Base-by-base conservation (phyloP, 2,797 vertebrate species). In the Coracias cyanogaster region DNA sequence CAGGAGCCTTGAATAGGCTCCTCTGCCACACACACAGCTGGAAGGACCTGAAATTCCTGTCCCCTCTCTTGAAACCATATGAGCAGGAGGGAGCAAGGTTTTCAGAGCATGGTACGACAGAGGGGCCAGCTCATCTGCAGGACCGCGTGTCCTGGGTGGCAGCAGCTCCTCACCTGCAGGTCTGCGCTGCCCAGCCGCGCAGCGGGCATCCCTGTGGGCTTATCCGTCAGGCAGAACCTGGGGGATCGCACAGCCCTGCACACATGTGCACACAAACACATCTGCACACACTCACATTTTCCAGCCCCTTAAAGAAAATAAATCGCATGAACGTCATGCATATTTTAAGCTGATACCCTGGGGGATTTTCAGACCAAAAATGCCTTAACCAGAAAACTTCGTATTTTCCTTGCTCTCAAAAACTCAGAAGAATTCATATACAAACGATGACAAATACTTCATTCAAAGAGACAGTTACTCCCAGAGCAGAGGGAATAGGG, bases 371-470 rank as follows among this genome's bases (percentile, higher is more conserved):
- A 92, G 73, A 89, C 90, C 86, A 93, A 93, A 95, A 97, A 94
- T 84, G 94, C 90, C 85, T 96, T 82, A 93, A 94, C 88, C 94
- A 95, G 92, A 96, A 94, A 73, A 73, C 91, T 93, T 74, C 77
- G 72, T 90, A 78, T 94, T 95, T 93, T 93, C 79, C 84, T 91
- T 94, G 66, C 88, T 95, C 93, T 93, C 74, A 94, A 88, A 86
- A 92, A 85, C 90, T 91, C 83, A 84, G 91, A 93, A 92, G 89
- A 92, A 96, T 96, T 93, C 78, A 85, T 92, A 94, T 26, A 92
- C 89, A 95, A 94, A 87, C 9, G 78, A 93, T 92, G 96, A 96
- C 92, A 94, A 97, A 96, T 94, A 82, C 91, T 95, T 95, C 96
- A 96, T 95, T 95, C 93, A 95, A 93, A 93, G 92, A 94, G 96